Percentiles rank a stretch among this genome's conserved stretches.
Evolutionary conservation across 2,797 vertebrate species (phyloP).

Genomic region (Meda fulgida): DNA sequence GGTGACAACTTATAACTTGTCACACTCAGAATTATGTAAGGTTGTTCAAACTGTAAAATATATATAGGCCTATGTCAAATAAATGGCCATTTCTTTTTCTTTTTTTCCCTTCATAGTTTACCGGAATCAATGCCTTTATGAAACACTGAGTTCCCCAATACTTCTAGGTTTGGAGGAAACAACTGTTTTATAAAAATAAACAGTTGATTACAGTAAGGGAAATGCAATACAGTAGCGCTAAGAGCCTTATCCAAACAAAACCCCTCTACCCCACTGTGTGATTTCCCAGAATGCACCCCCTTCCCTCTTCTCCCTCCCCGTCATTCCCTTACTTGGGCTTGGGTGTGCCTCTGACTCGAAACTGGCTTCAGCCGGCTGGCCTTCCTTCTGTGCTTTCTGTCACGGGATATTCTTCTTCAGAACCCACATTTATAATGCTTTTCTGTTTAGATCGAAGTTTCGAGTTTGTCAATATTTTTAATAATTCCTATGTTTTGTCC

Average conservation of each 20-base stretch:
- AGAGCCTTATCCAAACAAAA: conserved; percentile 44
- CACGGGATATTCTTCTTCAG: conserved; percentile 3
- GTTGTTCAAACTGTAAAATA: not conserved
- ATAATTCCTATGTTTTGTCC: not conserved
- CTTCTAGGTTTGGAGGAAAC: conserved; percentile 11
- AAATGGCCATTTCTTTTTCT: not conserved
- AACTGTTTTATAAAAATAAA: conserved; percentile 35
- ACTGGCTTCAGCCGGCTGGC: conserved; percentile 48
- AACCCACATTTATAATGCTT: not conserved
- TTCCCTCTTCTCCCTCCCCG: conserved; percentile 12
- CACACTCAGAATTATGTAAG: not conserved
- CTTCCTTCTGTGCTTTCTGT: not conserved
- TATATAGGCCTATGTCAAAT: not conserved
- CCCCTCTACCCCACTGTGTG: not conserved
- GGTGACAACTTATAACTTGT: not conserved
- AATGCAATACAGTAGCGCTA: not conserved
- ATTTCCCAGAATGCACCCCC: conserved; percentile 46
- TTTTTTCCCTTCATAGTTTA: not conserved
- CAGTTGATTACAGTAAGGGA: conserved; percentile 1
- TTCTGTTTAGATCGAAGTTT: not conserved
- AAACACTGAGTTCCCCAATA: not conserved
- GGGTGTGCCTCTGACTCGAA: conserved; percentile 26
- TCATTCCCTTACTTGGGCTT: conserved; percentile 36
- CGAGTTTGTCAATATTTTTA: not conserved
- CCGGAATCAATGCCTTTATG: not conserved